Evolutionary conservation across 1,140 invertebrate species (phyloP), one percentile per base, ranked within the genome.

Genomic region (Drosophila teissieri): DNA sequence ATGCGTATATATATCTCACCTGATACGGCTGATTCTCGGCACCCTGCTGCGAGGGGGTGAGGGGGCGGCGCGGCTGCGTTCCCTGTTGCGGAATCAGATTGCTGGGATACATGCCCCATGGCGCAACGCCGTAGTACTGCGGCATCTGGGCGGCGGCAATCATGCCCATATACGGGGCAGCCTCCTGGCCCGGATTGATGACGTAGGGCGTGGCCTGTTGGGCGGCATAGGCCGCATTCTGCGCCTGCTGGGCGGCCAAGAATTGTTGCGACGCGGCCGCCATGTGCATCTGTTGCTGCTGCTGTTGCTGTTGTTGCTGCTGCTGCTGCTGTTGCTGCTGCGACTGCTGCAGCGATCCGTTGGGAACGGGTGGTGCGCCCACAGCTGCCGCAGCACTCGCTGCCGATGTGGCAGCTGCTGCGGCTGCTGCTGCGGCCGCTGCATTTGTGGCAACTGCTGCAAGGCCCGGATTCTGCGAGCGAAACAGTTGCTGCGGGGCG

Each of bases 71-170:
- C 42, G 95, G 96, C 69, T 95, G 94, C 94, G 95, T 93, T 84
- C 94, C 92, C 84, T 94, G 95, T 83, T 96, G 96, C 51, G 96
- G 95, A 74, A 96, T 94, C 68, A 96, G 93, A 63, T 96, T 94
- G 77, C 95, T 96, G 31, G 96, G 96, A 92, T 97, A 97, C 73
- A 97, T 95, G 62, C 95, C 94, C 96, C 96, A 97, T 15, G 96
- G 96, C 27, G 96, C 96, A 17, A 95, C 95, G 67, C 96, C 95
- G 55, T 95, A 95, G 93, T 97, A 97, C 92, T 96, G 97, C 36
- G 96, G 96, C 73, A 97, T 95, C 89, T 95, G 96, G 82, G 94
- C 94, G 79, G 94, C 94, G 77, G 95, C 94, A 75, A 94, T 94
- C 73, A 95, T 91, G 68, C 91, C 89, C 90, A 92, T 91, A 84